These are phyloP conservation scores for Drosophila niveifrons DNA, from an alignment of 2,888 invertebrate species.

Conservation along the genomic window DNA sequence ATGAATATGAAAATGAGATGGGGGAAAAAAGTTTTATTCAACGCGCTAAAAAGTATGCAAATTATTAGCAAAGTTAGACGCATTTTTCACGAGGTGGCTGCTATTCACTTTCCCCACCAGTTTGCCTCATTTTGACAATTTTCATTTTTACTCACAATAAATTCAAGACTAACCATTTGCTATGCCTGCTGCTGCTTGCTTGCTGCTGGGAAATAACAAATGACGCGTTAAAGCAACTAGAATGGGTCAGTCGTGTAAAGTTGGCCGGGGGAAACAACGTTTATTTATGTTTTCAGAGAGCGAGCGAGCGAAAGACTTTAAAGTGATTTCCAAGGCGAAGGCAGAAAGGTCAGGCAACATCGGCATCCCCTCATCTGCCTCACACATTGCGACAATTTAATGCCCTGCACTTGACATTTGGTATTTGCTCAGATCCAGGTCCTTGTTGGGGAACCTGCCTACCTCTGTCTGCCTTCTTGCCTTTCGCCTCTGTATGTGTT, in stretches of 20 bases:
- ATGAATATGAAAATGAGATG: background rate
- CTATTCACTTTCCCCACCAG: constrained; percentile 35
- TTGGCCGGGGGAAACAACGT: constrained; percentile 12
- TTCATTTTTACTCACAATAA: constrained; percentile 60
- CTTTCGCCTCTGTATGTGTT: constrained; percentile 31
- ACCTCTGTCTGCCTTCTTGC: background rate
- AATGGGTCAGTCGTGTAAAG: background rate
- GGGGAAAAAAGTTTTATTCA: constrained; percentile 54
- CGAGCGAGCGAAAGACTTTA: constrained; percentile 20
- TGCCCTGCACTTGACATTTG: constrained; percentile 77
- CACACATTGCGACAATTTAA: constrained; percentile 70
- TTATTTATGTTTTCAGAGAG: constrained; percentile 49
- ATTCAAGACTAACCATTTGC: constrained; percentile 48
- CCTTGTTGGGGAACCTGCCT: constrained; percentile 30
- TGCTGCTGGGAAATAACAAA: constrained; percentile 36
- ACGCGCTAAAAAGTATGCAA: constrained; percentile 75
- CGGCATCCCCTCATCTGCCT: constrained; percentile 22
- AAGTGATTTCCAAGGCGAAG: constrained; percentile 43
- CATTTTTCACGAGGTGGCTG: constrained; percentile 65
- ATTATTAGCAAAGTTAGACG: constrained; percentile 77
- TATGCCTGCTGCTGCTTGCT: constrained; percentile 35
- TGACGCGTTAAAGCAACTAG: constrained; percentile 19
- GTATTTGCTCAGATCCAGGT: constrained; percentile 56
- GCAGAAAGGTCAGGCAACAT: constrained; percentile 33
- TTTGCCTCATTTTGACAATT: constrained; percentile 60